phyloP scores from a whole-genome alignment of 2,797 vertebrate genomes.

The Myripristis murdjan region DNA sequence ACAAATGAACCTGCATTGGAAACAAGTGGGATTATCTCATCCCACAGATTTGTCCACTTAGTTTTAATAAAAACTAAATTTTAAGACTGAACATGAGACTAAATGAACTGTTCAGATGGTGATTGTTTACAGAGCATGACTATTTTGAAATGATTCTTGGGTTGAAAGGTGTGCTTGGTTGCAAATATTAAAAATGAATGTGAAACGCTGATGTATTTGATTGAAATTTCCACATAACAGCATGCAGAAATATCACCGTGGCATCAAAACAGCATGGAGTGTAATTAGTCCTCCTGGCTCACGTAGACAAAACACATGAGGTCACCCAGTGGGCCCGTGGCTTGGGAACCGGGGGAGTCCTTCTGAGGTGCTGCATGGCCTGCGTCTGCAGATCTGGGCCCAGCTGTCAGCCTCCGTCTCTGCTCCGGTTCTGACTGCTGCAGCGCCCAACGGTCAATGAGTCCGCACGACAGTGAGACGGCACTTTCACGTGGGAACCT shows the following conservation, averaged over 20 bases:
- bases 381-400: slow-evolving; percentile 53
- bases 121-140: too few species aligned
- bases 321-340: slow-evolving; percentile 33
- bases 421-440: slow-evolving; percentile 67
- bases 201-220: background rate
- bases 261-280: slow-evolving; percentile 15
- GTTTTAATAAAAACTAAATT: too few species aligned
- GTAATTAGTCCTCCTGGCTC: slow-evolving; percentile 42
- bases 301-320: slow-evolving; percentile 59
- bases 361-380: slow-evolving; percentile 32
- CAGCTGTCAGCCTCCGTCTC: slow-evolving; percentile 70
- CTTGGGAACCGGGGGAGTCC: slow-evolving; percentile 58
- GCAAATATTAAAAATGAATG: background rate
- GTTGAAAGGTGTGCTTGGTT: slow-evolving; percentile 4
- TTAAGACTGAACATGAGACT: too few species aligned
- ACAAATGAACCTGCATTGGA: too few species aligned
- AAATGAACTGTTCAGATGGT: too few species aligned
- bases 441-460: slow-evolving; percentile 77
- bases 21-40: too few species aligned
- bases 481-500: slow-evolving; percentile 88
- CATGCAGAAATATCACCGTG: background rate
- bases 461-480: slow-evolving; percentile 64
- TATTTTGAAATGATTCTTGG: background rate
- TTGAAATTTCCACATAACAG: background rate
- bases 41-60: too few species aligned